phyloP scores from a whole-genome alignment of 2,797 vertebrate genomes.

The Halcyon leucocephala region DNA sequence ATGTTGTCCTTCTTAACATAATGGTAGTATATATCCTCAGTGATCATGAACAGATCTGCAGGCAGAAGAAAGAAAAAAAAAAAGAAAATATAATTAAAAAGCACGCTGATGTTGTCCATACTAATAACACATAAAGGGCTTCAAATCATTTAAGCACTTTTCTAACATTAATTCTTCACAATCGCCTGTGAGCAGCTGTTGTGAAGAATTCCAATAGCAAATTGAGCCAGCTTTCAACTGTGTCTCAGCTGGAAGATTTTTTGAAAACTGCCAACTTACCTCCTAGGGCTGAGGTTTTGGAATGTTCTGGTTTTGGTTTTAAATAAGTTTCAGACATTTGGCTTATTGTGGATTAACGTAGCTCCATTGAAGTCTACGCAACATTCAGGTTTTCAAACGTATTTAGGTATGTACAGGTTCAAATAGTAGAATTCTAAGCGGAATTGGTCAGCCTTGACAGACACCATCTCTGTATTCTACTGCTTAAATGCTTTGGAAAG shows the following conservation, averaged over 20 bases:
- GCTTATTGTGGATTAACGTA: not conserved
- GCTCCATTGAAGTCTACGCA: not conserved
- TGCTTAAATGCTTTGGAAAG: not conserved
- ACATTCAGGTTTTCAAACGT: not conserved
- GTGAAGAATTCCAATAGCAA: not conserved
- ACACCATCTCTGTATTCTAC: not conserved
- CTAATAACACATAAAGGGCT: not conserved
- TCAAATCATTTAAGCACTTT: not conserved
- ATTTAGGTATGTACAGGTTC: not conserved
- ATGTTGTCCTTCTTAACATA: not conserved
- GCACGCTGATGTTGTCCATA: not conserved
- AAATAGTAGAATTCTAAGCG: not conserved
- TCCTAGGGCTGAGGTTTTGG: not conserved
- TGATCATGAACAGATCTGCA: constrained; percentile 13
- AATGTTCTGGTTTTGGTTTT: not conserved
- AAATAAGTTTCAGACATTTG: constrained; percentile 11
- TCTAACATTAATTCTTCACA: not conserved
- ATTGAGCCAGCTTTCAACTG: not conserved
- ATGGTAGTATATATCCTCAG: not conserved
- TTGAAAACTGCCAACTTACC: not conserved
- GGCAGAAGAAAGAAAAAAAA: constrained; percentile 14
- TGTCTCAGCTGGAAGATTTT: constrained; percentile 9
- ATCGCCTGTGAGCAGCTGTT: not conserved
- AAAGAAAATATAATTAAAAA: not conserved
- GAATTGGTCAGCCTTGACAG: not conserved